Conservation (phyloP, 2,888 invertebrate species). For the Meloe dianella region DNA sequence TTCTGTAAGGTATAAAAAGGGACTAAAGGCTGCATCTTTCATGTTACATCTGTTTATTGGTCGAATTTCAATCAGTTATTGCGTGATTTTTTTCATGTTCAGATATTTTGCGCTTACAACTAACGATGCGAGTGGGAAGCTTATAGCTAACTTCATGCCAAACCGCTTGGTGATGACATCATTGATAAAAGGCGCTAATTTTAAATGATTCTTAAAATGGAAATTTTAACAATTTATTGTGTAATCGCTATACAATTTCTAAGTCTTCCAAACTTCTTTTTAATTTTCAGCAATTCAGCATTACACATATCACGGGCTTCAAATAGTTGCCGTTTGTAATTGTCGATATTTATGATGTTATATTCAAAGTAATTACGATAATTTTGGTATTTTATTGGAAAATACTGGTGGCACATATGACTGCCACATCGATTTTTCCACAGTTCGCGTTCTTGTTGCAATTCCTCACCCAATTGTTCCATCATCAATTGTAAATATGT, state of each 20-base stretch:
- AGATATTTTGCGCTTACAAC: too few species aligned
- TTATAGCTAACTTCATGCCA: background rate
- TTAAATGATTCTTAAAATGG: conserved; percentile 1
- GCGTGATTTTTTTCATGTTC: too few species aligned
- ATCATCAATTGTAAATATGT: background rate
- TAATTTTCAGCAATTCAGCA: conserved; percentile 56
- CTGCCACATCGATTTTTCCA: background rate
- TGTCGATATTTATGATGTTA: background rate
- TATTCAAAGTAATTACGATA: background rate
- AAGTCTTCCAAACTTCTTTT: conserved; percentile 54
- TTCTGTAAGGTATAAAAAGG: too few species aligned
- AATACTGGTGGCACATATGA: background rate
- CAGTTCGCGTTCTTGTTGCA: background rate
- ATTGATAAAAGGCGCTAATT: background rate
- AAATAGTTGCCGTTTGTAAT: conserved; percentile 54
- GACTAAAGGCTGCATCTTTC: too few species aligned
- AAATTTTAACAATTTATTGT: conserved; percentile 17
- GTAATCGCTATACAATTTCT: conserved; percentile 52
- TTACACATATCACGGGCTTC: conserved; percentile 60
- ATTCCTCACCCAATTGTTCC: background rate
- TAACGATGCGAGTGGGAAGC: too few species aligned
- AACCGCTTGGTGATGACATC: background rate
- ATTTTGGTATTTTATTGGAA: background rate
- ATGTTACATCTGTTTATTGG: too few species aligned
- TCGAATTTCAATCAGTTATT: too few species aligned